Percentiles rank a stretch among this genome's conserved stretches.
Evolutionary conservation across 2,888 invertebrate genomes (phyloP).

Genomic region (Acanthosoma haemorrhoidale): DNA sequence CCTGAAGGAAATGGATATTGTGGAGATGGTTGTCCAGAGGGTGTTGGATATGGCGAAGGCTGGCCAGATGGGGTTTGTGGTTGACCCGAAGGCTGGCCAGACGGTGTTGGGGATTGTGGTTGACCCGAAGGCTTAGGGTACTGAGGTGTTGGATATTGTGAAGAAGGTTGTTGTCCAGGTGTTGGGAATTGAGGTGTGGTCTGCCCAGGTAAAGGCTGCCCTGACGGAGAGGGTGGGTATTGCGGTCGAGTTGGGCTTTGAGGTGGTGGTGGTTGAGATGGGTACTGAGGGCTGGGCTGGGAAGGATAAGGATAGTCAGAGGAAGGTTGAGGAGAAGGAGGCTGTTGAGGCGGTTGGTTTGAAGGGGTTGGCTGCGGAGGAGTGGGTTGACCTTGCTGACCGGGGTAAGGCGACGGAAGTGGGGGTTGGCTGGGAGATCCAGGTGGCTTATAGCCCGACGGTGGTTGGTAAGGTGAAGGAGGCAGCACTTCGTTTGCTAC

Average conservation of each 20-base stretch:
- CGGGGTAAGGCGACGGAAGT: conserved; percentile 47
- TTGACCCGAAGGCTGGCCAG: neutral
- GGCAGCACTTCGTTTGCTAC: conserved; percentile 35
- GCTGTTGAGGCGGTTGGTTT: neutral
- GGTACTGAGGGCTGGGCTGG: neutral
- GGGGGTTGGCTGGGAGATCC: neutral
- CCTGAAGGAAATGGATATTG: neutral
- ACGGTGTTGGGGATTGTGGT: conserved; percentile 8
- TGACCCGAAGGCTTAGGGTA: neutral
- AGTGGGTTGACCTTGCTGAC: neutral
- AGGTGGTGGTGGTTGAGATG: neutral
- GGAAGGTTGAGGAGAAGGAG: conserved; percentile 11
- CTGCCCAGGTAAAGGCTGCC: conserved; percentile 46
- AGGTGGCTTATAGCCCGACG: conserved; percentile 28
- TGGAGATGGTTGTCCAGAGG: neutral
- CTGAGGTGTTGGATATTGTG: neutral
- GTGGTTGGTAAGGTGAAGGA: conserved; percentile 30
- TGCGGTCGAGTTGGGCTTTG: conserved; percentile 13
- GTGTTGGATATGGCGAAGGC: neutral
- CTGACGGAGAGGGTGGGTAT: neutral
- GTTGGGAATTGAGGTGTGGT: conserved; percentile 39
- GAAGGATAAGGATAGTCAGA: neutral
- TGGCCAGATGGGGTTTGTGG: neutral
- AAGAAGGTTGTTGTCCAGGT: neutral
- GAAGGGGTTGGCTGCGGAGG: neutral